These are phyloP conservation scores for Amiota communis DNA, from an alignment of 2,888 invertebrate genomes.

Conservation along the genomic window DNA sequence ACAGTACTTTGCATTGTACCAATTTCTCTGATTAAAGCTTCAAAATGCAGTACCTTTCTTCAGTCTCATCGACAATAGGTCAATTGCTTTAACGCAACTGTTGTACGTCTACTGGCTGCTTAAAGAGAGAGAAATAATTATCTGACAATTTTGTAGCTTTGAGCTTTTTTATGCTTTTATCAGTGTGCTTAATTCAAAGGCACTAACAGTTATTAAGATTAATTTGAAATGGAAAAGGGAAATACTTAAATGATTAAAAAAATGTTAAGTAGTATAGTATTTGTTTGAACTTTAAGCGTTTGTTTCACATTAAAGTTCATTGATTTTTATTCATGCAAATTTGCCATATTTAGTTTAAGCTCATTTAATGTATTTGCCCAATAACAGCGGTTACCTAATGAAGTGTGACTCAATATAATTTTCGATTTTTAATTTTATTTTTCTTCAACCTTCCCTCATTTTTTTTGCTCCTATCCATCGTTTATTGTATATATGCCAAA, in stretches of 20 bases:
- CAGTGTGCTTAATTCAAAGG: slow-evolving; percentile 12
- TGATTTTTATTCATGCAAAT: slow-evolving; percentile 5
- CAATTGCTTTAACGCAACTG: too few species aligned
- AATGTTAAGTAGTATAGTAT: too few species aligned
- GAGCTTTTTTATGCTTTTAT: slow-evolving; percentile 13
- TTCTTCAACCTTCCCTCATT: too few species aligned
- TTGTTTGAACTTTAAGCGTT: too few species aligned
- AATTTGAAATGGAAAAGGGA: background rate
- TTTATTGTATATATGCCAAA: slow-evolving; percentile 9
- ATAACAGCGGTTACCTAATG: slow-evolving; percentile 18
- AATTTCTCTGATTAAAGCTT: too few species aligned
- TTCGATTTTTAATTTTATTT: background rate
- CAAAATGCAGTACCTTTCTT: too few species aligned
- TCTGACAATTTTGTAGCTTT: background rate
- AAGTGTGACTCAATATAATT: slow-evolving; percentile 27
- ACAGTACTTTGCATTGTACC: too few species aligned
- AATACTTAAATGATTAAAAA: too few species aligned
- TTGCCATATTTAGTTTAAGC: slow-evolving; percentile 3
- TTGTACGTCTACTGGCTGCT: too few species aligned
- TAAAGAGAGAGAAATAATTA: too few species aligned
- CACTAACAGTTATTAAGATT: background rate
- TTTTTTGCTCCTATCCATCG: background rate
- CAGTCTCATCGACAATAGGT: too few species aligned
- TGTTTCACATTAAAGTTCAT: background rate
- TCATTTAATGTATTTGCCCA: background rate